Evolutionary conservation across 2,797 vertebrate species (phyloP).

Genomic region (Threskiornis aethiopicus): DNA sequence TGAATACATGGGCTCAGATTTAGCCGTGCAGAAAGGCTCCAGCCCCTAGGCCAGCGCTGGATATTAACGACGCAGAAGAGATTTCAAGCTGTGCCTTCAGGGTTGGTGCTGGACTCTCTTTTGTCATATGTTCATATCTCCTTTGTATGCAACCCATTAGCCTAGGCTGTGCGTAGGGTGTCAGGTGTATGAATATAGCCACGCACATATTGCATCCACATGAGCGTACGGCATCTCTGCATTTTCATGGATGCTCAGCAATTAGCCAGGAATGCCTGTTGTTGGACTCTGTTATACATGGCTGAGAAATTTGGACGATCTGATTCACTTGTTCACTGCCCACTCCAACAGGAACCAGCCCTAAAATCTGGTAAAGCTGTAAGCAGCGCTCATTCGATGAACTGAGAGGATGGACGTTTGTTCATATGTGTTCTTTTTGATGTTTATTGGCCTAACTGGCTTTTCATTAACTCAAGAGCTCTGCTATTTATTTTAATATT

Average conservation of each 20-base stretch:
- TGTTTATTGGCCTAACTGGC: slow-evolving; percentile 47
- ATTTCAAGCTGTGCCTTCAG: slow-evolving; percentile 16
- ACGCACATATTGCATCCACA: neutral
- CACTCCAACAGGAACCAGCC: neutral
- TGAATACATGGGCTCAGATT: neutral
- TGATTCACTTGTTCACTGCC: neutral
- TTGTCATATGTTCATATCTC: neutral
- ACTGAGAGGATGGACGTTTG: neutral
- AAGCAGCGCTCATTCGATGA: neutral
- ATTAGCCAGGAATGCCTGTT: neutral
- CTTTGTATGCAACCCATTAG: neutral
- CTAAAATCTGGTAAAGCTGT: neutral
- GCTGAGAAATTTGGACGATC: neutral
- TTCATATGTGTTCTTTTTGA: neutral
- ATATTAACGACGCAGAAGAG: neutral
- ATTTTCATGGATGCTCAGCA: neutral
- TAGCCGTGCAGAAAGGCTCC: neutral
- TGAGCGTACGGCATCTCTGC: neutral
- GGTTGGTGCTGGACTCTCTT: neutral
- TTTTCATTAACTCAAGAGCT: slow-evolving; percentile 56
- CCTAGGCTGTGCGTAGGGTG: neutral
- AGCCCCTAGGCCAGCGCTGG: neutral
- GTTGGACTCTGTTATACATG: neutral
- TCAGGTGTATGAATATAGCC: neutral
- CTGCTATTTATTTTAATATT: slow-evolving; percentile 49